Base-by-base conservation (phyloP, 1,140 invertebrate species). In the Saccostrea echinata region DNA sequence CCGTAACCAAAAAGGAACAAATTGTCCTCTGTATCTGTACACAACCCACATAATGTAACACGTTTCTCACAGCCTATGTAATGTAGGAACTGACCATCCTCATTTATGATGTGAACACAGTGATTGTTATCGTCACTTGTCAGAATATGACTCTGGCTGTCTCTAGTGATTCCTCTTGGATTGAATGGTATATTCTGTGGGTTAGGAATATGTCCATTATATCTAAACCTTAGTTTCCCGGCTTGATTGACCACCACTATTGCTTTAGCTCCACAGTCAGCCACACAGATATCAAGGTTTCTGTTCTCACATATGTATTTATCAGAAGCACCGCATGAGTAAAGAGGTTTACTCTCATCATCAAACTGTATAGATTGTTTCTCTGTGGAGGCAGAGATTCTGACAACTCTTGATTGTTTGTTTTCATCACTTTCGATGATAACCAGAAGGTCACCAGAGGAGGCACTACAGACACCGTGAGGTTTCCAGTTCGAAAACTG, bases 311-410 rank as follows among this genome's bases (percentile, higher is more conserved):
- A 11, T 24, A 76, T 13, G 30, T 76, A 33, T 4, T 30, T 30
- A 30, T 21, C n/a, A 16, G 24, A 30, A 76, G 13, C 16, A 64
- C 57, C 11, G 43, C 43, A 61, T 18, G 55, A 21, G 18, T 61
- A 61, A 6, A 61, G n/a, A 61, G 55, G 13, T 27, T 9, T 30
- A 30, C 12, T 33, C 11, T 13, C 13, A 27, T 30, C 68, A 76
- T 76, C 68, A 76, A 76, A 27, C 11, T 76, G 68, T 30, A 76
- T 30, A 27, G 30, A 16, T 33, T 76, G 30, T 76, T 76, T 76
- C 30, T 76, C 68, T 3, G 12, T 27, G 27, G 68, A 30, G 9
- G 8, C 27, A 76, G 68, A 30, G 11, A 13, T 33, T 16, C 68
- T 27, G 16, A 76, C 68, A 33, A 76, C 68, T 30, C 27, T 76